Percentiles rank a stretch among this genome's conserved stretches.
These are phyloP conservation scores for Sylvicola cinctus DNA, from an alignment of 2,888 invertebrate genomes.

Conservation along the genomic window DNA sequence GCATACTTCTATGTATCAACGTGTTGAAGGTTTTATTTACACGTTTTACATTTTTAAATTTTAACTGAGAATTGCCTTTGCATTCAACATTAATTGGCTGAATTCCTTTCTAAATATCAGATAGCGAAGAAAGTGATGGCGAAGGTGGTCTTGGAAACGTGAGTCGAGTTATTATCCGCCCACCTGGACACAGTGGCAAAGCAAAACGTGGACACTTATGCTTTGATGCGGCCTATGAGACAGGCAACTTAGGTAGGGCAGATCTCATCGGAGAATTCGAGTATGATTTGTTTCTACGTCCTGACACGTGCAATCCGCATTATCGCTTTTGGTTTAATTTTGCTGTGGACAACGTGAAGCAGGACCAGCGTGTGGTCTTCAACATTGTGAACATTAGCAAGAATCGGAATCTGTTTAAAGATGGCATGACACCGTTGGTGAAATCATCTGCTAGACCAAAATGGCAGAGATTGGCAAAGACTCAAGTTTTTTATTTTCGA, in stretches of 20 bases:
- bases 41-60: not conserved
- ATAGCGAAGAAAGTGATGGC: conserved; percentile 80
- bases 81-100: conserved; percentile 9
- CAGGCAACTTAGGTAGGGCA: conserved; percentile 90
- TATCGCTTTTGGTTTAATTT: conserved; percentile 96
- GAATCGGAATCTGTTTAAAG: conserved; percentile 67
- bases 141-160: conserved; percentile 90
- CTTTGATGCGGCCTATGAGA: conserved; percentile 93
- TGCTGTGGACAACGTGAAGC: conserved; percentile 85
- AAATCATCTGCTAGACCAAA: conserved; percentile 76
- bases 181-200: conserved; percentile 81
- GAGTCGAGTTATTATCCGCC: conserved; percentile 67
- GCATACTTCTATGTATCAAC: conserved; percentile 44
- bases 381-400: conserved; percentile 95
- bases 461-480: conserved; percentile 69
- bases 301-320: conserved; percentile 89
- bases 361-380: conserved; percentile 81
- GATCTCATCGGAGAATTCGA: conserved; percentile 86
- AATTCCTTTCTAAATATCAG: conserved; percentile 26
- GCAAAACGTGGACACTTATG: conserved; percentile 91
- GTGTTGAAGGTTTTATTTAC: conserved; percentile 27
- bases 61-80: conserved; percentile 3
- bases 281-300: conserved; percentile 88
- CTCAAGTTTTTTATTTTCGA: conserved; percentile 79
- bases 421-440: conserved; percentile 84